Evolutionary conservation across 1,140 invertebrate genomes (phyloP), one percentile per base, ranked within the genome.

Genomic region (Trypoxylus dichotomus): DNA sequence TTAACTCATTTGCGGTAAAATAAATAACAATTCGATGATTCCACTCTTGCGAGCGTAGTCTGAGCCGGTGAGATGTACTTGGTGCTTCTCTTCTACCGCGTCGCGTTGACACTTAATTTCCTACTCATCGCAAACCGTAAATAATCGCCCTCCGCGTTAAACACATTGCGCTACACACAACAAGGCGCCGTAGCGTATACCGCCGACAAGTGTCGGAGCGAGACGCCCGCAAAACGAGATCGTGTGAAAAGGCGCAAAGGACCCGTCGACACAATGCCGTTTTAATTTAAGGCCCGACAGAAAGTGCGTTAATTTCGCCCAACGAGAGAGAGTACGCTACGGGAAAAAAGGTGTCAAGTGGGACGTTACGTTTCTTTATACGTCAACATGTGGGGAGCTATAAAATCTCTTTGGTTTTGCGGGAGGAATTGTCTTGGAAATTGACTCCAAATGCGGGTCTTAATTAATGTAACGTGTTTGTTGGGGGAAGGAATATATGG

Each of bases 21-120:
- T 15, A 68, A 68, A 68, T 68, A 68, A 68, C 60, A 13, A 68
- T 68, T 68, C 60, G 21, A 68, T 68, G 24, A 29, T 29, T 68
- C 24, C 15, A 25, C 19, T 68, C 47, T 68, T 24, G 24, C 24
- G 60, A 68, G 15, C 24, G 60, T 19, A 10, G 58, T n/a, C n/a
- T n/a, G n/a, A 13, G 58, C 21, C 58, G n/a, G 15, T 25, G 60
- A 19, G 60, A 10, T 27, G 24, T 25, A 24, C 7, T 58, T 27
- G 60, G 24, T 29, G 60, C 60, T 68, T 27, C 60, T 68, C 60
- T 68, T 68, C 60, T 68, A 29, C 19, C 21, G 19, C 60, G 74
- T 47, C 75, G 75, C 75, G 58, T 60, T 76, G 75, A 76, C 75
- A 76, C 75, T 76, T 76, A 76, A 76, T 76, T 76, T 76, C 75